These are phyloP conservation scores for Gymnobelideus leadbeateri DNA, from an alignment of 2,113 vertebrate genomes.

Conservation along the genomic window DNA sequence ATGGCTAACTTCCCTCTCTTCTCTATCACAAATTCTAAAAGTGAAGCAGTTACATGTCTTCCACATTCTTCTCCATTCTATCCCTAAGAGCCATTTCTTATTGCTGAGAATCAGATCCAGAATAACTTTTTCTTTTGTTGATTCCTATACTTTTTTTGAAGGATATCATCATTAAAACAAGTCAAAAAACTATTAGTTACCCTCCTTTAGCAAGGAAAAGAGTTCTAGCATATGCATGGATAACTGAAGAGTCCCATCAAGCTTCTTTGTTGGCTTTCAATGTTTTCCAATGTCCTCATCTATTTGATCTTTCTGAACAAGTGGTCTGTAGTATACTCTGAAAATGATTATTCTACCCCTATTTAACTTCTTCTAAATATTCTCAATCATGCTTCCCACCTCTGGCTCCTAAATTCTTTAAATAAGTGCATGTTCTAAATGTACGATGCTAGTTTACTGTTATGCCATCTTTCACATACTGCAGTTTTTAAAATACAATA, in stretches of 20 bases:
- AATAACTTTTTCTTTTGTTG: background rate
- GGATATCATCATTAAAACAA: background rate
- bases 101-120: background rate
- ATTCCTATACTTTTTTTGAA: background rate
- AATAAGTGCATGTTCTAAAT: too few species aligned
- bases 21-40: background rate
- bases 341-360: too few species aligned
- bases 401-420: too few species aligned
- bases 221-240: background rate
- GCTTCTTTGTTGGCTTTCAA: too few species aligned
- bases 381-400: too few species aligned
- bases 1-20: background rate
- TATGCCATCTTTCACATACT: too few species aligned
- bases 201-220: background rate
- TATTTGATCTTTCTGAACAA: too few species aligned
- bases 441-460: too few species aligned
- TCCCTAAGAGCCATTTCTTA: background rate
- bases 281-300: too few species aligned
- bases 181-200: background rate
- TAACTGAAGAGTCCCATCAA: background rate
- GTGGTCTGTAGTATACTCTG: too few species aligned
- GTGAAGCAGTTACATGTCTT: background rate
- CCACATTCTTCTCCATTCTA: background rate
- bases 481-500: too few species aligned
- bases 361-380: too few species aligned